Conservation (phyloP, 1,140 invertebrate genomes). For the Aricia agestis region DNA sequence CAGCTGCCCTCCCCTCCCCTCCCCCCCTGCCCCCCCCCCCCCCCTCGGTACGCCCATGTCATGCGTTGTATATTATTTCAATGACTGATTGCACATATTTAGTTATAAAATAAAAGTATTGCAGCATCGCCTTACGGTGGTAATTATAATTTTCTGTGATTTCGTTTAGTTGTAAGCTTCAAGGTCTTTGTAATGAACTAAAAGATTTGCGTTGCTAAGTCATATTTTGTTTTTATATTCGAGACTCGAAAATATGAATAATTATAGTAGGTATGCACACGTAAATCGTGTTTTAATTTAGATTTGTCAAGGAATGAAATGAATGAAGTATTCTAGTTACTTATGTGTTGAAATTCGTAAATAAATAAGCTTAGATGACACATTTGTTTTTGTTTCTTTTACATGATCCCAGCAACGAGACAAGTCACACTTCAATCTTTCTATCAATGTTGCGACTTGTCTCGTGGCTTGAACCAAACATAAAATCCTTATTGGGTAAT, state of each 20-base stretch:
- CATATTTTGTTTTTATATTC: slow-evolving; percentile 7
- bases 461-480: no score
- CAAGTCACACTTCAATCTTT: no score
- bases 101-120: slow-evolving; percentile 17
- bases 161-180: slow-evolving; percentile 4
- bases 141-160: slow-evolving; percentile 19
- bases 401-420: no score
- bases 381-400: neutral
- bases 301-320: neutral
- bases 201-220: neutral
- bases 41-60: no score
- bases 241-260: neutral
- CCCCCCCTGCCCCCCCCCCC: no score
- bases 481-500: no score
- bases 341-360: slow-evolving; percentile 4
- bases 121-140: neutral
- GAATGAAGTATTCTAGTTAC: slow-evolving; percentile 4
- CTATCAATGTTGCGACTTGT: no score
- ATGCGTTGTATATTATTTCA: slow-evolving; percentile 20
- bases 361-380: slow-evolving; percentile 12
- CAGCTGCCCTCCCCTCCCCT: no score
- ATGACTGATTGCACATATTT: slow-evolving; percentile 24
- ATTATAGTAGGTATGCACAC: neutral
- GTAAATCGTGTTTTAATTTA: slow-evolving; percentile 2
- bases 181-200: neutral